phyloP scores from a whole-genome alignment of 1,140 invertebrate genomes.

The Lepidurus apus region DNA sequence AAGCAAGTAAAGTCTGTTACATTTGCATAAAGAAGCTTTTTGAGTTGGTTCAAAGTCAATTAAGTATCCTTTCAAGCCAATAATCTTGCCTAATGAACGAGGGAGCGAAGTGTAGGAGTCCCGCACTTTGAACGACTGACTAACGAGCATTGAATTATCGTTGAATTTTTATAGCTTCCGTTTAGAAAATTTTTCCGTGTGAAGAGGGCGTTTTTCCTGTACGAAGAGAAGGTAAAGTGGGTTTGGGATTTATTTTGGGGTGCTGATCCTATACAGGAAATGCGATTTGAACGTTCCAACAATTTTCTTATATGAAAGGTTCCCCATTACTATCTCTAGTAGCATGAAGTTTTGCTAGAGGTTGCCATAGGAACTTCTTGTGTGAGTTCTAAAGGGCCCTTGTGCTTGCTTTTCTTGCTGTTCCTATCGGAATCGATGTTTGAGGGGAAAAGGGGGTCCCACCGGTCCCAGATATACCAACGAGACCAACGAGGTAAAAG shows the following conservation, averaged over 20 bases:
- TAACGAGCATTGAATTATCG: neutral
- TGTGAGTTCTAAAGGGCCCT: neutral
- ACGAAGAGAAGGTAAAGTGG: neutral
- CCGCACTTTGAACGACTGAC: neutral
- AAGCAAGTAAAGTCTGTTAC: too few relatives aligned
- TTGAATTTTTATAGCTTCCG: neutral
- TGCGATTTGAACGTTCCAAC: too few relatives aligned
- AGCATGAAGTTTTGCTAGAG: neutral
- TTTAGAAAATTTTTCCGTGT: neutral
- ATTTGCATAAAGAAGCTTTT: too few relatives aligned
- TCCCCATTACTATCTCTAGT: neutral
- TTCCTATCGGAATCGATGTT: slow-evolving; percentile 15
- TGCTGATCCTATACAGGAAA: too few relatives aligned
- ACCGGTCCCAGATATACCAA: too few relatives aligned
- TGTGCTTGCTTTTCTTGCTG: neutral
- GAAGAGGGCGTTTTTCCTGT: neutral
- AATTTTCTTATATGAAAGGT: neutral
- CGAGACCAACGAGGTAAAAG: neutral
- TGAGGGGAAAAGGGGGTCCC: neutral
- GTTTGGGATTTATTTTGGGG: neutral
- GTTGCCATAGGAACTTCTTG: slow-evolving; percentile 13
- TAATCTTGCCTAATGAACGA: too few relatives aligned
- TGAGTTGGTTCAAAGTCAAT: too few relatives aligned
- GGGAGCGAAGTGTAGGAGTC: too few relatives aligned
- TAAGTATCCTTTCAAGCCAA: too few relatives aligned